Conservation (phyloP, 2,888 invertebrate species). For the Cheilosia urbana region DNA sequence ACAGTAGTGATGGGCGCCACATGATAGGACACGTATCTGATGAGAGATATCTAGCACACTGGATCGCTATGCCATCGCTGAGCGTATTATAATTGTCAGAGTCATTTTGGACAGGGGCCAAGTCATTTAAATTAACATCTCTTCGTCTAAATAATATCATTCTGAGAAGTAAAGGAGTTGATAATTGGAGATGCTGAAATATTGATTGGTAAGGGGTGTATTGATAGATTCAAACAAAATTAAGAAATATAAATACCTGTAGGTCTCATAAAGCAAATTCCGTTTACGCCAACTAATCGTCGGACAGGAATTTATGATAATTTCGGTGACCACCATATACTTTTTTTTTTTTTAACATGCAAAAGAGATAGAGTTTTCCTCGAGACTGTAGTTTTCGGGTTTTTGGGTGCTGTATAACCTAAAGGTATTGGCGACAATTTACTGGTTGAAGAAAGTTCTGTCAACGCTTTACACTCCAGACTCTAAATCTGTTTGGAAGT, state of each 20-base stretch:
- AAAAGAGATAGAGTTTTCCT: too few relatives aligned
- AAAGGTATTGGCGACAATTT: too few relatives aligned
- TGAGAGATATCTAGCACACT: constrained; percentile 48
- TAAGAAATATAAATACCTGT: constrained; percentile 31
- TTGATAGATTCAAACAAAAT: neutral
- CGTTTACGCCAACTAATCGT: constrained; percentile 1
- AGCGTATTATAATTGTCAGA: constrained; percentile 46
- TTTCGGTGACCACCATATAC: too few relatives aligned
- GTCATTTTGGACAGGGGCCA: constrained; percentile 11
- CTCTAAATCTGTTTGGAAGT: too few relatives aligned
- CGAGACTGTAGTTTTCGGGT: too few relatives aligned
- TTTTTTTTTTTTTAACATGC: too few relatives aligned
- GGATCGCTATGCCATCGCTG: constrained; percentile 40
- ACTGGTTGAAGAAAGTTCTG: too few relatives aligned
- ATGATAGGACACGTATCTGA: constrained; percentile 58
- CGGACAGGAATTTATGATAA: neutral
- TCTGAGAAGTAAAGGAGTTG: neutral
- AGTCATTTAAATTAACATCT: constrained; percentile 20
- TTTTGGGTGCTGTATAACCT: too few relatives aligned
- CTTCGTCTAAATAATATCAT: neutral
- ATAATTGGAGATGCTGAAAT: constrained; percentile 24
- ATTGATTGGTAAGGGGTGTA: constrained; percentile 10
- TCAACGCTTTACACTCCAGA: too few relatives aligned
- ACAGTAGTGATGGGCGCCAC: constrained; percentile 73
- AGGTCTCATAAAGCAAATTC: constrained; percentile 10